These are phyloP conservation scores for Tipula lateralis DNA, from an alignment of 2,888 invertebrate species.

Conservation along the genomic window DNA sequence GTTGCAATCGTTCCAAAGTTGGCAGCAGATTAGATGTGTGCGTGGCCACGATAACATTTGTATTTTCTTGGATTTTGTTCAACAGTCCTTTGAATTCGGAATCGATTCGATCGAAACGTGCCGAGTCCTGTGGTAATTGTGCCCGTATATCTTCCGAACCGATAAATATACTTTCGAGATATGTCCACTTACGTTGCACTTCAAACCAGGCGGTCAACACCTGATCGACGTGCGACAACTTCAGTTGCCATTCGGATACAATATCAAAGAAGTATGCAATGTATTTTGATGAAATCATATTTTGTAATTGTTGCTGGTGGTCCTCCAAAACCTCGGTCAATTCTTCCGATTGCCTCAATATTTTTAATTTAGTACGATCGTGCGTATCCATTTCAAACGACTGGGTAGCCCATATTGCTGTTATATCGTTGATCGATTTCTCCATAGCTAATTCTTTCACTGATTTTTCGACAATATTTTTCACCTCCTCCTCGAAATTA, in stretches of 20 bases:
- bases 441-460: conserved; percentile 97
- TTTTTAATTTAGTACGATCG: conserved; percentile 71
- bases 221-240: conserved; percentile 83
- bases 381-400: conserved; percentile 76
- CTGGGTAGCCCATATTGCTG: conserved; percentile 73
- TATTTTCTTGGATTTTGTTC: conserved; percentile 61
- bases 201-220: conserved; percentile 79
- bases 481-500: conserved; percentile 91
- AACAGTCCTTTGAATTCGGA: conserved; percentile 67
- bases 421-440: conserved; percentile 80
- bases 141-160: conserved; percentile 91
- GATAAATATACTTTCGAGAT: conserved; percentile 91
- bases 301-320: conserved; percentile 91
- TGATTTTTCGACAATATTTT: conserved; percentile 91
- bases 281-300: conserved; percentile 90
- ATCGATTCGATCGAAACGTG: conserved; percentile 81
- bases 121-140: conserved; percentile 87
- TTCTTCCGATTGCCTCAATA: conserved; percentile 80
- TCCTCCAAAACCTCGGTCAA: conserved; percentile 90
- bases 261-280: conserved; percentile 79
- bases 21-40: conserved; percentile 71
- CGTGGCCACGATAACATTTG: conserved; percentile 83
- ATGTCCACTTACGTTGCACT: conserved; percentile 91
- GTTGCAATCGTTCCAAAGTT: conserved; percentile 67
- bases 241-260: conserved; percentile 83